phyloP scores from a whole-genome alignment of 1,140 invertebrate species.

The Cyphomyrmex costatus region DNA sequence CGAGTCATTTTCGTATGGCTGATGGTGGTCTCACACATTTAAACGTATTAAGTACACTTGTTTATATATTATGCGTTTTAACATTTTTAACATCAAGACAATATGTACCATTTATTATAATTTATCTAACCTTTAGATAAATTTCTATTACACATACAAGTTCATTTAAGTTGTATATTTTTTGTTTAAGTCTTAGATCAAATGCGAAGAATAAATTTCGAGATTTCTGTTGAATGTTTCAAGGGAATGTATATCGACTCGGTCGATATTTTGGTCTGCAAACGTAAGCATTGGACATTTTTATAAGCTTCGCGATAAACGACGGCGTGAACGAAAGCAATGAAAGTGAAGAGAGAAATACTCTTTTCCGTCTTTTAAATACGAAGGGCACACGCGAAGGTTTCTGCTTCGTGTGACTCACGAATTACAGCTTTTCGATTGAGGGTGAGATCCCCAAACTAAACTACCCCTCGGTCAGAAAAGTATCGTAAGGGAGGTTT shows the following conservation, averaged over 20 bases:
- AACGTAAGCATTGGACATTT: not conserved
- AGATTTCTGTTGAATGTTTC: not conserved
- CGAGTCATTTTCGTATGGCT: not conserved
- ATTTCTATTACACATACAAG: not conserved
- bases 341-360: not conserved
- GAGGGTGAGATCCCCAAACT: constrained; percentile 62
- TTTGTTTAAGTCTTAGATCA: not conserved
- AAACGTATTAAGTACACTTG: not conserved
- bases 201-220: not conserved
- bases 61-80: not conserved
- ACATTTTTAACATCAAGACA: not conserved
- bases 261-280: not conserved
- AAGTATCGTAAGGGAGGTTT: constrained; percentile 42
- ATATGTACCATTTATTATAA: not conserved
- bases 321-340: not conserved
- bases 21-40: not conserved
- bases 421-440: constrained; percentile 64
- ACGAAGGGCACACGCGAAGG: not conserved
- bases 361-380: constrained; percentile 35
- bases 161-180: not conserved
- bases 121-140: not conserved
- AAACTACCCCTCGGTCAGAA: constrained; percentile 25
- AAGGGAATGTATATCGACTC: not conserved
- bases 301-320: not conserved
- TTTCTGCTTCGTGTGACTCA: constrained; percentile 64